Base-by-base conservation (phyloP, 2,797 vertebrate genomes). In the Poeciliopsis turneri region DNA sequence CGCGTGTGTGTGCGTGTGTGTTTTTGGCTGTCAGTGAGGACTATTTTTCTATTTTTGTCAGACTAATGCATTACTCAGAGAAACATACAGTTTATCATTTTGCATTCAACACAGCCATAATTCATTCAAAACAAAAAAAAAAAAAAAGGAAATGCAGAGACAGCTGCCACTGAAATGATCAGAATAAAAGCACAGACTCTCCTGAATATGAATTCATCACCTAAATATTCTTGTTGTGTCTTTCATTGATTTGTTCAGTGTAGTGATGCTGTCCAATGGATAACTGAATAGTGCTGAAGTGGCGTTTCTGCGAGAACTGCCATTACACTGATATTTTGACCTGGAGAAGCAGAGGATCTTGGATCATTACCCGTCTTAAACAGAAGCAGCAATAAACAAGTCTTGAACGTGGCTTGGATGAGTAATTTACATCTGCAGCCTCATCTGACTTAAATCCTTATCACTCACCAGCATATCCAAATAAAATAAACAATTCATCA, bases 241-340 rank as follows among this genome's bases (percentile, higher is more conserved):
- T 86, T 84, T 82, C 82, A 93, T 92, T 87, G 89, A 92, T 93
- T 90, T 90, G 85, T 92, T 46, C 90, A 28, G 46, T 41, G 30
- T 28, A 74, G 80, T 72, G 61, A 84, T 79, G 82, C 9, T 83
- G 79, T 91, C 84, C 82, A 77, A 80, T 71, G 81, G 83, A 79
- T 90, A 92, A 88, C 71, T 82, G 88, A 90, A 92, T 89, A 85
- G 79, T 90, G 92, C 92, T 90, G 92, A 94, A 72, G 1, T 33
- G 11, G 90, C 86, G 0, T 79, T 90, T 90, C 79, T 81, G 84
- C 55, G 9, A 86, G 88, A 84, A 80, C 77, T 85, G 83, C 87
- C 87, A 85, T 82, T 75, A 81, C 77, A 75, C 74, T 4, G 41
- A 84, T 89, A 87, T 89, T 90, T 87, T 89, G 77, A 92, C 80